phyloP scores from a whole-genome alignment of 1,140 invertebrate species.

The Drosophila albomicans region DNA sequence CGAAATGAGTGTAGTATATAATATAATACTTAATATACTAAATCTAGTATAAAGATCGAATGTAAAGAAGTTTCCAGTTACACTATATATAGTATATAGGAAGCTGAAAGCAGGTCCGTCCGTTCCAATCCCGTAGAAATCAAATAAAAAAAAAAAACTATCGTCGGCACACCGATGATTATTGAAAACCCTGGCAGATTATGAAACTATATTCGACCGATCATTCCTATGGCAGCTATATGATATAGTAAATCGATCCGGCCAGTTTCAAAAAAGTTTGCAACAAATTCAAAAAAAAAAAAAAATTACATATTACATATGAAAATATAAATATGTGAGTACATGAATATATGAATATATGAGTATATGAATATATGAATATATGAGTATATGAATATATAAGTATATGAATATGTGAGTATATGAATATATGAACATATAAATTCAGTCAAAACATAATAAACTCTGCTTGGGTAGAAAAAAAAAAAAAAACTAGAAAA shows the following conservation, averaged over 20 bases:
- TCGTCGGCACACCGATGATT: neutral
- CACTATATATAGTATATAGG: neutral
- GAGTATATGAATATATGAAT: too few species aligned
- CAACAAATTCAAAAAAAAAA: too few species aligned
- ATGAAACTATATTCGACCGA: neutral
- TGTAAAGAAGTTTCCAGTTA: neutral
- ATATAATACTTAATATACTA: neutral
- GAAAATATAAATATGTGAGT: too few species aligned
- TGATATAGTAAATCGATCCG: neutral
- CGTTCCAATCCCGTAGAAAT: slow-evolving; percentile 1
- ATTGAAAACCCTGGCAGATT: neutral
- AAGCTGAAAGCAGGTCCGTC: slow-evolving; percentile 19
- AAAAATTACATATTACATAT: too few species aligned
- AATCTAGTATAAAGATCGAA: neutral
- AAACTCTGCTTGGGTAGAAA: neutral
- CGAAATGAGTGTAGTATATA: neutral
- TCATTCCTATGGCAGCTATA: too few species aligned
- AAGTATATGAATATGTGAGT: too few species aligned
- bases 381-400: too few species aligned
- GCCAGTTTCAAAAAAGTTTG: neutral
- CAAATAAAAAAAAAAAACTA: slow-evolving; percentile 4
- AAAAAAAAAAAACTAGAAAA: neutral
- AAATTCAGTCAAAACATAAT: neutral
- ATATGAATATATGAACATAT: too few species aligned
- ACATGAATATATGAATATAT: too few species aligned